Evolutionary conservation across 1,140 invertebrate species (phyloP).

Genomic region (Chelonus insularis): DNA sequence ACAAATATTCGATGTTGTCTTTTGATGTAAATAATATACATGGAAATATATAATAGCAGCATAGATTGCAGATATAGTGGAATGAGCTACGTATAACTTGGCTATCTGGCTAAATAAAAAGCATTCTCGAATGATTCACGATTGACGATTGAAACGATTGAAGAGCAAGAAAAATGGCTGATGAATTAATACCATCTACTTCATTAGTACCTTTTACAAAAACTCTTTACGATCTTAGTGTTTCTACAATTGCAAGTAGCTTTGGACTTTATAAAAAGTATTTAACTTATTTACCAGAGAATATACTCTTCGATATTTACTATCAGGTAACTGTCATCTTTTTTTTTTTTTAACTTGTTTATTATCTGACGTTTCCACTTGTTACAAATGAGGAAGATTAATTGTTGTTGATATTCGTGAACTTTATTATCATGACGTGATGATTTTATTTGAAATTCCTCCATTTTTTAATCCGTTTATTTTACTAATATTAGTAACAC

Average conservation of each 20-base stretch:
- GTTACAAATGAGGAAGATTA: neutral
- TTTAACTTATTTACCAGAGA: conserved; percentile 60
- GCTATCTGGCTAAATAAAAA: no score
- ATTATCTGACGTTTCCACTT: conserved; percentile 1
- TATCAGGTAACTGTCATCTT: conserved; percentile 63
- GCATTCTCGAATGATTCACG: neutral
- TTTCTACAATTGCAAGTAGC: conserved; percentile 55
- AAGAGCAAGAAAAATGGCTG: conserved; percentile 61
- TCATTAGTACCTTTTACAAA: conserved; percentile 54
- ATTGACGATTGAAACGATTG: neutral
- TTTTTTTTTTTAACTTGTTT: neutral
- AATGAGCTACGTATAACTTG: neutral
- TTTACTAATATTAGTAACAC: no score
- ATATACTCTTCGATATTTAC: conserved; percentile 69
- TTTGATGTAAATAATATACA: no score
- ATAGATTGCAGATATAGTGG: neutral
- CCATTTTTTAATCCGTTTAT: neutral
- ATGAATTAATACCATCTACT: conserved; percentile 44
- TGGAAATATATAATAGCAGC: no score
- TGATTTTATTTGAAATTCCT: neutral
- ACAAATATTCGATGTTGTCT: no score
- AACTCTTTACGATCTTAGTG: conserved; percentile 63
- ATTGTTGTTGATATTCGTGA: neutral
- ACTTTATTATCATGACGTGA: neutral
- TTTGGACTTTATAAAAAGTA: conserved; percentile 42